Evolutionary conservation across 2,888 invertebrate species (phyloP).

Genomic region (Amorpha juglandis): DNA sequence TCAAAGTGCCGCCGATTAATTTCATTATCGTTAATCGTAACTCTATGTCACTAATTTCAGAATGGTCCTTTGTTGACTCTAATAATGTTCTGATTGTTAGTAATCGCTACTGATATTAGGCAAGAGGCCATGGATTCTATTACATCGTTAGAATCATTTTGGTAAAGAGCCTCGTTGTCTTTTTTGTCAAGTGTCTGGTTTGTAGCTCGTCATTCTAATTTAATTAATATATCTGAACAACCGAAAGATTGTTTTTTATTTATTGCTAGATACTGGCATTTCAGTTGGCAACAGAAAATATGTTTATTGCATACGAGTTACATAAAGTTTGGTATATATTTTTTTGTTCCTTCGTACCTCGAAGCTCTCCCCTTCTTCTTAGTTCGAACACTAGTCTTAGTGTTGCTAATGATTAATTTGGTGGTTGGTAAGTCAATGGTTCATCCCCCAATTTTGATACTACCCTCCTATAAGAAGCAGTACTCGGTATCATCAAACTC

Average conservation of each 20-base stretch:
- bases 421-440: too few species aligned
- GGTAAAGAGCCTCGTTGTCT: background rate
- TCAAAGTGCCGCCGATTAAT: background rate
- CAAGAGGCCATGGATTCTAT: background rate
- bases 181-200: constrained; percentile 11
- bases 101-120: background rate
- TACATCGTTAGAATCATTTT: constrained; percentile 7
- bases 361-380: too few species aligned
- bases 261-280: background rate
- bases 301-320: background rate
- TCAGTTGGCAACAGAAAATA: background rate
- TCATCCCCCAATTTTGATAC: too few species aligned
- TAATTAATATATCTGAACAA: background rate
- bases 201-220: background rate
- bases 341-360: too few species aligned
- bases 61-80: background rate
- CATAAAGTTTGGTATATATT: too few species aligned
- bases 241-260: background rate
- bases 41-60: background rate
- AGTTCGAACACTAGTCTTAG: too few species aligned
- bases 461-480: too few species aligned
- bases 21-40: background rate
- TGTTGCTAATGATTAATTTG: too few species aligned
- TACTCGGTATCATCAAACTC: too few species aligned
- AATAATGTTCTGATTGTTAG: background rate